Evolutionary conservation across 2,888 invertebrate genomes (phyloP).

Genomic region (Crocallis elinguaria): DNA sequence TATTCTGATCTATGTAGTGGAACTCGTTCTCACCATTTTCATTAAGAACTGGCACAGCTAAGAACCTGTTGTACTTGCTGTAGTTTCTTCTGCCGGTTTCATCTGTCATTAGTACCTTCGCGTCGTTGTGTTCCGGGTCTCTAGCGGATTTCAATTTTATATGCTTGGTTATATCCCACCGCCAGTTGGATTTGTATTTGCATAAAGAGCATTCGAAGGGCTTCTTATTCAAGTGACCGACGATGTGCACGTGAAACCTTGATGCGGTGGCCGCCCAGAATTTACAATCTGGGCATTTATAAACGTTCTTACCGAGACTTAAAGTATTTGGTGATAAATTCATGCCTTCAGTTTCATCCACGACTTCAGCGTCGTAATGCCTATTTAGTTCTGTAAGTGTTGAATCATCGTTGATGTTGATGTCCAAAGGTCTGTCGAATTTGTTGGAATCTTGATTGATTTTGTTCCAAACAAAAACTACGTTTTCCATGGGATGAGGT

Average conservation of each 20-base stretch:
- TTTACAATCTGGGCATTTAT: constrained; percentile 96
- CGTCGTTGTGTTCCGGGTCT: constrained; percentile 92
- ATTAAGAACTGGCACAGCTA: constrained; percentile 87
- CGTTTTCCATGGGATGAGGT: constrained; percentile 92
- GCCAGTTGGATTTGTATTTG: constrained; percentile 97
- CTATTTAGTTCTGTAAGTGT: constrained; percentile 68
- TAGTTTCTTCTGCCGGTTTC: constrained; percentile 96
- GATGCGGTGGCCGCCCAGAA: constrained; percentile 97
- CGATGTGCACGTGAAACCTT: constrained; percentile 96
- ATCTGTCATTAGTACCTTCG: constrained; percentile 95
- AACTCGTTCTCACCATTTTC: constrained; percentile 81
- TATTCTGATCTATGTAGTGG: constrained; percentile 71
- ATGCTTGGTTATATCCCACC: constrained; percentile 98
- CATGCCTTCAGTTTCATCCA: constrained; percentile 84
- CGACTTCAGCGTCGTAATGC: constrained; percentile 66
- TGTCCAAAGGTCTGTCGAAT: constrained; percentile 72
- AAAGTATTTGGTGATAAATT: constrained; percentile 79
- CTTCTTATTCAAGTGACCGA: constrained; percentile 95
- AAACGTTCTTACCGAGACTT: constrained; percentile 90
- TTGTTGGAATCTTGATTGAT: constrained; percentile 76
- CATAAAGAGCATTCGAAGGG: constrained; percentile 98
- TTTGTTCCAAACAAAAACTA: constrained; percentile 93
- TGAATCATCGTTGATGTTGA: constrained; percentile 76
- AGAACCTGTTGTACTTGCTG: constrained; percentile 96
- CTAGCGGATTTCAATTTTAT: constrained; percentile 95